Base-by-base conservation (phyloP, 2,888 invertebrate genomes). In the Alloplasta piceator region DNA sequence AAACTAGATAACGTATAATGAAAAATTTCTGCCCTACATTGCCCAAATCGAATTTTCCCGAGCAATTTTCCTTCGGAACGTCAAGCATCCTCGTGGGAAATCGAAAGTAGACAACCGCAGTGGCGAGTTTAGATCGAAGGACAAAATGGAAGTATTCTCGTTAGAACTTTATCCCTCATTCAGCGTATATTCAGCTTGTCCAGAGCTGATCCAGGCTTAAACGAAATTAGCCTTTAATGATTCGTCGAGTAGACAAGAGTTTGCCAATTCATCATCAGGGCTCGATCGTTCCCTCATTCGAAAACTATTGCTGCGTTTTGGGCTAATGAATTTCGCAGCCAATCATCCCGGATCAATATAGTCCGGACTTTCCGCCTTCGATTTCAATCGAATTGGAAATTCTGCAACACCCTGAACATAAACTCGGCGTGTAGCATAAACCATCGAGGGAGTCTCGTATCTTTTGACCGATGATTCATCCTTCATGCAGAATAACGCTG, bases 71-170 rank as follows among this genome's bases (percentile, higher is more conserved):
- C 48, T 36, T 50, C 55, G 63, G 48, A 48, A 41, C 43, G 56
- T 66, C n/a, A 14, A 50, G n/a, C 16, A 75, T 60, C 52, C 75
- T 68, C 75, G 52, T 60, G 75, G 75, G 75, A 75, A 75, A 75
- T 75, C 67, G 75, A 75, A 60, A 75, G 60, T 9, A 58, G 61
- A 75, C 39, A 67, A 16, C 2, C 14, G 16, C 52, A 16, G n/a
- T 52, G 61, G 43, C 12, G 50, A 61, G 66, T 50, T 52, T 52
- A 12, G 36, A 43, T 67, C 75, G 75, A 75, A 75, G 58, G 60
- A 75, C 75, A 56, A 58, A 71, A 67, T 58, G 41, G 67, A 75
- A 75, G 67, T 41, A 67, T 52, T 60, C 61, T 60, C 67, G 75
- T 75, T 61, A 61, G 12, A 52, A 68, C 46, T 67, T 60, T 26